Base-by-base conservation (phyloP, 2,113 vertebrate species). In the Rafetus swinhoei region DNA sequence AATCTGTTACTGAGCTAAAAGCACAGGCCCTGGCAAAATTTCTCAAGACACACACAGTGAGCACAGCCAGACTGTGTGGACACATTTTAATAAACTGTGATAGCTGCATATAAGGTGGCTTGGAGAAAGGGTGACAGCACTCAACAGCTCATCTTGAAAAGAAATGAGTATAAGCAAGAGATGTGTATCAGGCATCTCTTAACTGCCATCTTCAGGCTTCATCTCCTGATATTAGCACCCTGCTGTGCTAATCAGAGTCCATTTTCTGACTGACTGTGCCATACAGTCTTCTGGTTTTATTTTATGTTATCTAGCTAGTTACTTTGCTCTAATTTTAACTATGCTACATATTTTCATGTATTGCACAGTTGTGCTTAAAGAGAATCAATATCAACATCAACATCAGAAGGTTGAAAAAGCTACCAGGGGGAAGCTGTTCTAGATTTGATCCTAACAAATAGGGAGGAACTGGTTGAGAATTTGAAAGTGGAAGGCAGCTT, bases 121-220 rank as follows among this genome's bases (percentile, higher is more conserved):
- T 77, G 59, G 81, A 5, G 32, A 21, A 74, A 52, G 14, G 85
- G 56, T 54, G 59, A 16, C 25, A 55, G n/a, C 24, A 18, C 32
- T 69, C 19, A 50, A 50, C 39, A 57, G 32, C n/a, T 91, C 1
- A 0, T 72, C 50, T 88, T 79, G 60, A 65, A 6, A 12, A 45
- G 39, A 32, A 50, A 25, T 11, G 19, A 39, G 14, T 14, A 21
- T 50, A 55, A 32, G 25, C 22, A 69, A 85, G 59, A 89, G 59
- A 21, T 65, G 27, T 39, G 2, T 0, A 0, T 50, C 90, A 65
- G 27, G 50, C 21, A 10, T 74, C 50, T 45, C 54, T 79, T 84
- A 65, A 50, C 16, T 1, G 0, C 27, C 27, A 12, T 93, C 45
- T 45, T 45, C 45, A 45, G 45, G 45, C 62, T 45, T n/a, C 50